Evolutionary conservation across 2,113 vertebrate genomes (phyloP).

Genomic region (Chaetodon auriga): DNA sequence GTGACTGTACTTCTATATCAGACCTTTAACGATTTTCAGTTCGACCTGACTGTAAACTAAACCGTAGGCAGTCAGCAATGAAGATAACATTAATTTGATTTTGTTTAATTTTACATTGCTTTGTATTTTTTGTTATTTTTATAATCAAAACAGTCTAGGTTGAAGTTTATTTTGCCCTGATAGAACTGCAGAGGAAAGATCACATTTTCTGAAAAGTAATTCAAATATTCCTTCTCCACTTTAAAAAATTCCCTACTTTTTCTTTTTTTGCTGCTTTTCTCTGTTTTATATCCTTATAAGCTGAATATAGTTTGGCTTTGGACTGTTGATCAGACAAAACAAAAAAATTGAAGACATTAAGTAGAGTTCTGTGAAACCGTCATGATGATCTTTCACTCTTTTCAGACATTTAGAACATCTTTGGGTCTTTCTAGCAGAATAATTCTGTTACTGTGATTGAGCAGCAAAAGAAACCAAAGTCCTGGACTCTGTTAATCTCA

Average conservation of each 20-base stretch:
- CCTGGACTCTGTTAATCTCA: slow-evolving; percentile 9
- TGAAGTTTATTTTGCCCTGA: background rate
- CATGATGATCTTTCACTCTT: too few relatives aligned
- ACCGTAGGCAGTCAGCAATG: background rate
- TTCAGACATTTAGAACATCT: background rate
- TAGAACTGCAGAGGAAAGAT: background rate
- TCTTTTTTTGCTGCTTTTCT: too few relatives aligned
- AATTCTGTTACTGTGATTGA: slow-evolving; percentile 7
- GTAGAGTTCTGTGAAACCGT: too few relatives aligned
- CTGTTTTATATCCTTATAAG: too few relatives aligned
- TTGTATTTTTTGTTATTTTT: background rate
- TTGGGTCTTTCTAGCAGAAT: background rate
- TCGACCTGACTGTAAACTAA: background rate
- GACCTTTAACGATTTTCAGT: background rate
- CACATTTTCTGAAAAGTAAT: background rate
- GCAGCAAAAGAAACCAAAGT: background rate
- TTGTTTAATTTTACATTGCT: background rate
- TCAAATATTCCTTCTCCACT: background rate
- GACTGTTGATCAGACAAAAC: too few relatives aligned
- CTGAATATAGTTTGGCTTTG: too few relatives aligned
- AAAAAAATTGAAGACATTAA: too few relatives aligned
- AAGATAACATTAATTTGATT: background rate
- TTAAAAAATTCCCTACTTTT: background rate
- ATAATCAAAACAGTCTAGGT: background rate
- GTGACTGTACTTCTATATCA: background rate